These are phyloP conservation scores for Campylomormyrus tamandua DNA, from an alignment of 2,113 vertebrate species.

Conservation along the genomic window DNA sequence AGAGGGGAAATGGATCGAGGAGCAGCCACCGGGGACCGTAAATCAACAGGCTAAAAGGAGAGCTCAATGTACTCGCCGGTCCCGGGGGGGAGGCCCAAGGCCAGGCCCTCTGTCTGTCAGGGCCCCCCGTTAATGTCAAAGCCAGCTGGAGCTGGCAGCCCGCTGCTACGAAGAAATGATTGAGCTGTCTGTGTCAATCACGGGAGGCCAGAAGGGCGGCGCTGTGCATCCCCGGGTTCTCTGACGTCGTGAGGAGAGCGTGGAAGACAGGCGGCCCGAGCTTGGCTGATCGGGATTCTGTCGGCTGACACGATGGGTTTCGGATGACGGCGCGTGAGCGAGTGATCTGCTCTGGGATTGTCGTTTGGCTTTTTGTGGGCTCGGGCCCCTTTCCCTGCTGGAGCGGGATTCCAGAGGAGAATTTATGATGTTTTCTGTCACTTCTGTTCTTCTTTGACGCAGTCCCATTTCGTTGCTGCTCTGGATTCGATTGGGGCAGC, in stretches of 20 bases:
- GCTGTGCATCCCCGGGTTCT: neutral
- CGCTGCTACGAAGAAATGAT: slow-evolving; percentile 61
- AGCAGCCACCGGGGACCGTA: slow-evolving; percentile 63
- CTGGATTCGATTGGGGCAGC: neutral
- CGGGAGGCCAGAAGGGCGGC: slow-evolving; percentile 72
- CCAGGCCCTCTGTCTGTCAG: slow-evolving; percentile 66
- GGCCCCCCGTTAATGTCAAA: slow-evolving; percentile 65
- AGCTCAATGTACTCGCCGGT: slow-evolving; percentile 66
- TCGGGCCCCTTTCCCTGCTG: neutral
- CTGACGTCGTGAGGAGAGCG: neutral
- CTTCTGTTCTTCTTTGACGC: neutral
- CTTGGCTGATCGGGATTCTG: neutral
- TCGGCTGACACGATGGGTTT: neutral
- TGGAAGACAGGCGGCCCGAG: neutral
- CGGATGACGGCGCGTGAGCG: neutral
- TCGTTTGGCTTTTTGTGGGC: too few species aligned
- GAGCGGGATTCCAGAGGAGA: neutral
- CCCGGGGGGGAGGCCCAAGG: slow-evolving; percentile 58
- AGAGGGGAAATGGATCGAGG: slow-evolving; percentile 73
- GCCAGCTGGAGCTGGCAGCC: slow-evolving; percentile 65
- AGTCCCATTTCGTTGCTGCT: neutral
- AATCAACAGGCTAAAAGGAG: slow-evolving; percentile 74
- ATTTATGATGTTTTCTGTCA: neutral
- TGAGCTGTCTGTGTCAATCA: slow-evolving; percentile 73
- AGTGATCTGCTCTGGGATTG: neutral